Percentiles rank a stretch among this genome's conserved stretches.
These are phyloP conservation scores for Cathartes aura DNA, from an alignment of 2,113 vertebrate genomes.

Conservation along the genomic window DNA sequence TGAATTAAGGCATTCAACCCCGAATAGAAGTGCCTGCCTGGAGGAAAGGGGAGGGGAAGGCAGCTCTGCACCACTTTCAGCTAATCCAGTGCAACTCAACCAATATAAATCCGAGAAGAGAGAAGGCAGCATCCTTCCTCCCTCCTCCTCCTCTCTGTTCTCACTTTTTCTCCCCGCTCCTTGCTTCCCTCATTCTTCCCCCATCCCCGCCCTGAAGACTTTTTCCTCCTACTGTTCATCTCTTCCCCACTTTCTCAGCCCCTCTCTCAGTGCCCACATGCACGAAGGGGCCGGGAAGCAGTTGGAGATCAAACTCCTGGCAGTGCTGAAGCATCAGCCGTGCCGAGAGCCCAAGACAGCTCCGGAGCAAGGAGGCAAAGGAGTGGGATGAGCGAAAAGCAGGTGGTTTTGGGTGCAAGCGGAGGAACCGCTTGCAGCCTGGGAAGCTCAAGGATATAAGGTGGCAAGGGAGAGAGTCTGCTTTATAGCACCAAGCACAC, in stretches of 20 bases:
- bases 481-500: neutral
- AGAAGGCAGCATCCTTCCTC: constrained; percentile 40
- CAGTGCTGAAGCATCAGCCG: neutral
- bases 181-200: constrained; percentile 40
- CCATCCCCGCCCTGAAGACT: constrained; percentile 38
- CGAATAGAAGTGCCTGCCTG: neutral
- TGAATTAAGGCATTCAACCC: constrained; percentile 48
- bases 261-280: neutral
- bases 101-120: neutral
- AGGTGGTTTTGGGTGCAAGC: neutral
- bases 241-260: neutral
- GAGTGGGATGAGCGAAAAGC: neutral
- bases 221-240: constrained; percentile 44
- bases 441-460: neutral
- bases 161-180: constrained; percentile 30
- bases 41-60: constrained; percentile 39
- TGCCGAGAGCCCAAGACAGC: neutral
- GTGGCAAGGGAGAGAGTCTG: neutral
- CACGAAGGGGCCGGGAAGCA: neutral
- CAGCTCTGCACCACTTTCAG: constrained; percentile 59
- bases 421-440: neutral
- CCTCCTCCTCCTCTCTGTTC: constrained; percentile 43
- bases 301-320: constrained; percentile 41
- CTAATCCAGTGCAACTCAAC: constrained; percentile 42
- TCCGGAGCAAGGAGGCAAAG: neutral